Evolutionary conservation across 2,113 vertebrate genomes (phyloP).

Genomic region (Taxidea taxus): DNA sequence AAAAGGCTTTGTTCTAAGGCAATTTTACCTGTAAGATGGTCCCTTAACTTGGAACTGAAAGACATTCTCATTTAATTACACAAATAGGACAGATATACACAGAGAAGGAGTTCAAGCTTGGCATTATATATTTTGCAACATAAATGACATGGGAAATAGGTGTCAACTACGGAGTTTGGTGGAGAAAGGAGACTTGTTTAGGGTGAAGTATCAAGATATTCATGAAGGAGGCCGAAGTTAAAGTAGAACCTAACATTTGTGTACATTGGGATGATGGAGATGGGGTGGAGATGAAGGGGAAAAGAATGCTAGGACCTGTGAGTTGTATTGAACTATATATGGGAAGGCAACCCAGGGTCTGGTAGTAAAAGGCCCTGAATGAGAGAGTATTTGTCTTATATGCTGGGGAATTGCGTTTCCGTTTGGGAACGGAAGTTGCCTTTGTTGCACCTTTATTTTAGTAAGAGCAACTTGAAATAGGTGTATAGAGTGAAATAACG

Average conservation of each 20-base stretch:
- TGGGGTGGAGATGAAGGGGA: background rate
- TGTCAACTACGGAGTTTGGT: background rate
- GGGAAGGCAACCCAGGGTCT: background rate
- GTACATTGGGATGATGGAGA: background rate
- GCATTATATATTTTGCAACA: background rate
- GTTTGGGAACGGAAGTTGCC: background rate
- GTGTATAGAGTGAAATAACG: background rate
- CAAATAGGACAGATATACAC: background rate
- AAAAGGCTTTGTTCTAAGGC: constrained; percentile 7
- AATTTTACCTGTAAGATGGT: background rate
- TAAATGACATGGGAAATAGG: background rate
- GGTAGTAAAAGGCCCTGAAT: background rate
- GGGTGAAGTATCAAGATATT: background rate
- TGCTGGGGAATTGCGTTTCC: background rate
- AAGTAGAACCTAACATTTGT: background rate
- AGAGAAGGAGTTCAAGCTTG: background rate
- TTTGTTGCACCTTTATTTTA: constrained; percentile 2
- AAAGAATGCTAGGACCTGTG: background rate
- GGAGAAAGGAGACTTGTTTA: background rate
- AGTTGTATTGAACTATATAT: background rate
- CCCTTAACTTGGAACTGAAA: background rate
- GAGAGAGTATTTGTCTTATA: background rate
- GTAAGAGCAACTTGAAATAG: background rate
- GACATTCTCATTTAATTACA: background rate
- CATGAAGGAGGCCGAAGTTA: background rate